These are phyloP conservation scores for Tor tambroides DNA, from an alignment of 2,113 vertebrate species.

Conservation along the genomic window DNA sequence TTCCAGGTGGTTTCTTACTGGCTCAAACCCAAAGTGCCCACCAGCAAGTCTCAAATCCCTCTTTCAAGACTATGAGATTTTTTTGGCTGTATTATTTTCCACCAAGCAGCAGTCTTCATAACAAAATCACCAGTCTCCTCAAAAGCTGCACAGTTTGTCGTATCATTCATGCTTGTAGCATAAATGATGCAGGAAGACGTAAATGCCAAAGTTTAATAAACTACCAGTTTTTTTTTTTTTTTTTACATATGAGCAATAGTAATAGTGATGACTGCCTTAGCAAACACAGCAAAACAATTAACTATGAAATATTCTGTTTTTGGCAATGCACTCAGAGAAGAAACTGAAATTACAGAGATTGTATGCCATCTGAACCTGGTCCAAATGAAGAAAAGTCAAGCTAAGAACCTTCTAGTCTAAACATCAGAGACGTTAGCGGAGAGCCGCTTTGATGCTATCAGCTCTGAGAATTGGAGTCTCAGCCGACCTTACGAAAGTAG, in stretches of 20 bases:
- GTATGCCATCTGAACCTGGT: constrained; percentile 9
- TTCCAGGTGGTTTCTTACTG: neutral
- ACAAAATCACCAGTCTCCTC: neutral
- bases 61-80: neutral
- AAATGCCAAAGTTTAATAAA: neutral
- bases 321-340: neutral
- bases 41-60: neutral
- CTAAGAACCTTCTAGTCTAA: neutral
- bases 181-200: neutral
- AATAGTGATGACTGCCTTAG: neutral
- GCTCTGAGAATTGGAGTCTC: neutral
- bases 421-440: constrained; percentile 6
- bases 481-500: neutral
- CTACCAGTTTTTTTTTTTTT: neutral
- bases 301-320: neutral
- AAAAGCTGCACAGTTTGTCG: neutral
- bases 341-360: neutral
- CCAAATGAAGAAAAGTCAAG: constrained; percentile 11
- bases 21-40: neutral
- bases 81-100: neutral
- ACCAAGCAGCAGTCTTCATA: neutral
- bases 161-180: neutral
- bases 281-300: neutral
- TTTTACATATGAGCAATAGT: neutral
- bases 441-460: neutral